These are phyloP conservation scores for Anoura caudifer DNA, from an alignment of 2,113 vertebrate species.

Conservation along the genomic window DNA sequence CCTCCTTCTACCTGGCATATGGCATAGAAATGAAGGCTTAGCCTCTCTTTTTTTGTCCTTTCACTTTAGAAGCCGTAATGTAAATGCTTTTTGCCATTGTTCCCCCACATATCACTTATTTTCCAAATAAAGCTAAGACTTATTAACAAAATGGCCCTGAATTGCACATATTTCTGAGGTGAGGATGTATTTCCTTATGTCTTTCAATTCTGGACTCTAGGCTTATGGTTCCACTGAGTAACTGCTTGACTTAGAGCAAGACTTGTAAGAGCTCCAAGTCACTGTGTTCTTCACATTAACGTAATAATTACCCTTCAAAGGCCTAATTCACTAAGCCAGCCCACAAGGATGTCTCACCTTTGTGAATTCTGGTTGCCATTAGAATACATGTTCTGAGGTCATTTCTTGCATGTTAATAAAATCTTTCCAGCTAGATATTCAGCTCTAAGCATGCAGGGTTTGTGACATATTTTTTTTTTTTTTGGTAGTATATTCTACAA, in stretches of 20 bases:
- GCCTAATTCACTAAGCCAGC: not conserved
- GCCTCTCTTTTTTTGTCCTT: not conserved
- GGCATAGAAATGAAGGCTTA: not conserved
- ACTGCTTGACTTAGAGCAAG: not conserved
- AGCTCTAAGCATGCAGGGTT: not conserved
- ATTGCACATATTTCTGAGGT: not conserved
- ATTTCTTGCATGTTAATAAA: not conserved
- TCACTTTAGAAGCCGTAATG: not conserved
- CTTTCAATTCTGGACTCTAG: not conserved
- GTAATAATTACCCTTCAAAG: not conserved
- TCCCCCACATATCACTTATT: not conserved
- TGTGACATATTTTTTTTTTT: not conserved
- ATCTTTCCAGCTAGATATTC: not conserved
- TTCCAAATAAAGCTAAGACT: not conserved
- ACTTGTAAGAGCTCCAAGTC: not conserved
- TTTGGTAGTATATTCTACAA: not conserved
- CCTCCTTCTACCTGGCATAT: not conserved
- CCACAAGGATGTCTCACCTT: not conserved
- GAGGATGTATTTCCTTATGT: not conserved
- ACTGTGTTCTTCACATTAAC: not conserved
- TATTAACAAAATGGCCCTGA: not conserved
- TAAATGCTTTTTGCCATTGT: not conserved
- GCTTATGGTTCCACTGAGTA: not conserved
- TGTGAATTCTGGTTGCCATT: conserved; percentile 12
- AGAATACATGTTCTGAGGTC: not conserved